Evolutionary conservation across 2,113 vertebrate species (phyloP).

Genomic region (Microtus oregoni): DNA sequence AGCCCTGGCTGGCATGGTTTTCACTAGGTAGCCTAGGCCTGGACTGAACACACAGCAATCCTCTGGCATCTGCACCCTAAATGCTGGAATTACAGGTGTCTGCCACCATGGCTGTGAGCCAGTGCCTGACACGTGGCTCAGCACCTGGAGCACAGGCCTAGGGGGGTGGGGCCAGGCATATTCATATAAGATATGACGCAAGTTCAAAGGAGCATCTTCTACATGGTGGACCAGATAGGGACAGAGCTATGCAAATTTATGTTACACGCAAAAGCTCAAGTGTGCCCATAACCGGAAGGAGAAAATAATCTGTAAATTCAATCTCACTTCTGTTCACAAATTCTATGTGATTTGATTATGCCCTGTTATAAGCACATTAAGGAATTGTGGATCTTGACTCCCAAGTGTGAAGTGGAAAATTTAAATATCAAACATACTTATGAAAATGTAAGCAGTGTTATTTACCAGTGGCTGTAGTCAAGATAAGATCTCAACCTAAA

Average conservation of each 20-base stretch:
- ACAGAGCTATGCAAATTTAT: background rate
- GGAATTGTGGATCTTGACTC: background rate
- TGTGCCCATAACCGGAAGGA: background rate
- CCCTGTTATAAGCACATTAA: conserved; percentile 30
- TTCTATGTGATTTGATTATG: conserved; percentile 30
- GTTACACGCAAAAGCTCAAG: background rate
- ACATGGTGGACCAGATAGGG: background rate
- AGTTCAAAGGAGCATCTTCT: background rate
- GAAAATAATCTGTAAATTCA: conserved; percentile 14
- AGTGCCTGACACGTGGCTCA: background rate
- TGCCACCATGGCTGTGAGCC: background rate
- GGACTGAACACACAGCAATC: background rate
- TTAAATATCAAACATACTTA: conserved; percentile 49
- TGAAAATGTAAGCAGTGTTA: conserved; percentile 35
- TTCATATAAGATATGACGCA: background rate
- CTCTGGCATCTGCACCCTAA: background rate
- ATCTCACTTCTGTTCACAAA: conserved; percentile 34
- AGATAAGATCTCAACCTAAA: background rate
- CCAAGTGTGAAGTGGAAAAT: conserved; percentile 51
- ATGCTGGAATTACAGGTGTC: background rate
- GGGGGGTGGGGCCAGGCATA: no score
- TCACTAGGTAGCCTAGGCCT: background rate
- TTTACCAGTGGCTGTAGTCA: background rate
- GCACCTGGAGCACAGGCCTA: background rate
- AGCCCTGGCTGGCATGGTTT: background rate